Base-by-base conservation (phyloP, 2,113 vertebrate species). In the Indicator maculatus region DNA sequence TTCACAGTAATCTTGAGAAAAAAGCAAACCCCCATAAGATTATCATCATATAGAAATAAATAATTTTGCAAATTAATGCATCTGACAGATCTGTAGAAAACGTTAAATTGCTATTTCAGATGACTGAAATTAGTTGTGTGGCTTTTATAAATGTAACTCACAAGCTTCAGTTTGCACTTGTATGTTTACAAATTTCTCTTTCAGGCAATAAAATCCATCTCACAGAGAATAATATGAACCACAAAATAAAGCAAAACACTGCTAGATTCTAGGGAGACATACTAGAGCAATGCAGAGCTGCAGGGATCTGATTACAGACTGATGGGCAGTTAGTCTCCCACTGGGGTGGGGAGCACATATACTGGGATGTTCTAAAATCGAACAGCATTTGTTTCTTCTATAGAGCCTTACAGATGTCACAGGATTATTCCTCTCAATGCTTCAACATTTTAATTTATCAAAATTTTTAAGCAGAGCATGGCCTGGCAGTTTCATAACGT, bases 181-280 rank as follows among this genome's bases (percentile, higher is more conserved):
- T 36, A 71, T 65, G 50, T 83, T 89, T 55, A 91, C 50, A 70
- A 78, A 86, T 89, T 92, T 87, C 65, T 30, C 93, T 84, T 90
- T 94, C 26, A 64, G 47, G 77, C 63, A 1, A 91, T 88, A 61
- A 88, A 94, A 86, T 66, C 44, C 12, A 66, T 64, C 83, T 94
- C 66, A 61, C 39, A 87, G 55, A 90, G 44, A 72, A 36, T 53
- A 85, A 52, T 7, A 45, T 11, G 36, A 89, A 84, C 53, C 52
- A 33, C 28, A 76, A 70, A 90, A 89, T 66, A 81, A 82, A 92
- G 60, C 63, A 83, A 89, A 83, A 71, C 38, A 76, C 24, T 28
- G 16, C 8, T 16, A 39, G 79, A 83, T 79, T 91, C 60, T 69
- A 75, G 61, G 30, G 65, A 73, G 45, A 70, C 15, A 12, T 50